Percentiles rank a stretch among this genome's conserved stretches.
phyloP scores from a whole-genome alignment of 2,113 vertebrate genomes.

The Oplegnathus fasciatus region DNA sequence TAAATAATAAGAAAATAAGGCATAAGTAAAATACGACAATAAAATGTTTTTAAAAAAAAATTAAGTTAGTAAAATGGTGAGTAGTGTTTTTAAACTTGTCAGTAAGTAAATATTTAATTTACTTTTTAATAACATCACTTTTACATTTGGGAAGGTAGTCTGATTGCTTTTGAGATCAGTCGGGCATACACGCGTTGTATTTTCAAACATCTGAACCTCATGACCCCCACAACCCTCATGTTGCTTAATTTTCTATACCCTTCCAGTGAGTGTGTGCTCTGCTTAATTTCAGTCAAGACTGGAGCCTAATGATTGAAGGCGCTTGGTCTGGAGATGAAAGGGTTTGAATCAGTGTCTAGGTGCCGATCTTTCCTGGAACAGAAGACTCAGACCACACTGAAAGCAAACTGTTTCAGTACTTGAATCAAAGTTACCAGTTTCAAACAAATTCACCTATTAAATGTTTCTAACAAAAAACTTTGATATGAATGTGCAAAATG shows the following conservation, averaged over 20 bases:
- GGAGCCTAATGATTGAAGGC: constrained; percentile 7
- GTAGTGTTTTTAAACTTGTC: background rate
- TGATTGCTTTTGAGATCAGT: constrained; percentile 23
- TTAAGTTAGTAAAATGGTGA: too few relatives aligned
- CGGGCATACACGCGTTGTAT: background rate
- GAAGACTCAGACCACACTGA: background rate
- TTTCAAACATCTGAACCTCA: constrained; percentile 7
- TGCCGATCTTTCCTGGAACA: constrained; percentile 19
- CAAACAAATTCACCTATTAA: background rate
- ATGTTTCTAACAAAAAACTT: background rate
- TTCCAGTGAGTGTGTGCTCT: constrained; percentile 7
- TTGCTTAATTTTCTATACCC: constrained; percentile 21
- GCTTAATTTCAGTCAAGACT: too few relatives aligned
- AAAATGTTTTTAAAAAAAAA: too few relatives aligned
- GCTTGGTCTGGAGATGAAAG: constrained; percentile 38
- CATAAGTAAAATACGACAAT: too few relatives aligned
- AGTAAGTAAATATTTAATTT: background rate
- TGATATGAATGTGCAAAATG: background rate
- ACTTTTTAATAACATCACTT: constrained; percentile 1
- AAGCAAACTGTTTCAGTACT: constrained; percentile 2
- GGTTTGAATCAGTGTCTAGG: constrained; percentile 2
- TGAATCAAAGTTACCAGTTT: background rate
- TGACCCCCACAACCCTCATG: constrained; percentile 9
- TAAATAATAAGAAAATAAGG: too few relatives aligned
- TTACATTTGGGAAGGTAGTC: background rate